These are phyloP conservation scores for Hyperopisus bebe DNA, from an alignment of 2,113 vertebrate genomes.

Conservation along the genomic window DNA sequence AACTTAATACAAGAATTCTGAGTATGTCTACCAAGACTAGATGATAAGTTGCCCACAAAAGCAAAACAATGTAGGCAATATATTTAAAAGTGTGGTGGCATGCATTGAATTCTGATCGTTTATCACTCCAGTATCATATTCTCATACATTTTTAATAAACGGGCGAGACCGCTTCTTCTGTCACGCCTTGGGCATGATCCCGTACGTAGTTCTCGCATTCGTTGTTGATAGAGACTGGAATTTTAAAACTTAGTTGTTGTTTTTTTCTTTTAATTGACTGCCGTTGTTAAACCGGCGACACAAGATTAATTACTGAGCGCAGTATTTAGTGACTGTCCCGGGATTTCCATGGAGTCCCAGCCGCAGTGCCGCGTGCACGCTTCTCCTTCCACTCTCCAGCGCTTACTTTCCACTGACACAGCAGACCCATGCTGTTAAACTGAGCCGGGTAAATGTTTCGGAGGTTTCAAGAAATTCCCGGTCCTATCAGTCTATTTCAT, in stretches of 20 bases:
- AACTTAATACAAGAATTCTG: background rate
- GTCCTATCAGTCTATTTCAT: background rate
- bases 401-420: background rate
- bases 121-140: background rate
- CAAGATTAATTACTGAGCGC: conserved; percentile 34
- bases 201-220: background rate
- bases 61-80: background rate
- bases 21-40: background rate
- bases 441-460: background rate
- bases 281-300: conserved; percentile 29
- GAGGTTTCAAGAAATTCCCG: background rate
- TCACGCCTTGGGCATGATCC: background rate
- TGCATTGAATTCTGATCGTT: background rate
- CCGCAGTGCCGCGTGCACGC: background rate
- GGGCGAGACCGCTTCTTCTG: background rate
- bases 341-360: conserved; percentile 14
- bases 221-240: background rate
- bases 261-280: conserved; percentile 39
- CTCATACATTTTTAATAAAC: conserved; percentile 18
- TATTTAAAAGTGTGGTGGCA: background rate
- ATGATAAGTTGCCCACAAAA: conserved; percentile 3
- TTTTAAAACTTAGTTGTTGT: conserved; percentile 24
- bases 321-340: conserved; percentile 36
- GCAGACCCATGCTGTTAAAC: background rate
- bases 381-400: background rate